Conservation (phyloP, 2,113 vertebrate genomes). For the Symphodus melops region DNA sequence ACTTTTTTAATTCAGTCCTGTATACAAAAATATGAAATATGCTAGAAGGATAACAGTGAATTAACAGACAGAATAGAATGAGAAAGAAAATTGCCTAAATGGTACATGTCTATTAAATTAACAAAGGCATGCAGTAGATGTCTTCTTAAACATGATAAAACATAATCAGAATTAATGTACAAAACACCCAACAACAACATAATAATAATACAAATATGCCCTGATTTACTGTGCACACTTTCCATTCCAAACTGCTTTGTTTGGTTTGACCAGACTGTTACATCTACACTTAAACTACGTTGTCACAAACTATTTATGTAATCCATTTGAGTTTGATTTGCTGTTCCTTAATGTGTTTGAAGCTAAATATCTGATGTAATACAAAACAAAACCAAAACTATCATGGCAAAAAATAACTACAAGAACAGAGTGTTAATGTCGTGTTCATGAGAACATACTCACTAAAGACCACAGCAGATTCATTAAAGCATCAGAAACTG, state of each 20-base stretch:
- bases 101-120: too few species aligned
- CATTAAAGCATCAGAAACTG: conserved; percentile 58
- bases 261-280: not conserved
- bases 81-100: too few species aligned
- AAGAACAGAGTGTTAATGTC: not conserved
- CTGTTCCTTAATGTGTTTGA: not conserved
- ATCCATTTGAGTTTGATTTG: not conserved
- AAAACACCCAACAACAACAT: not conserved
- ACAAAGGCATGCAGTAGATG: too few species aligned
- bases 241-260: not conserved
- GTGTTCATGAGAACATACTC: conserved; percentile 8
- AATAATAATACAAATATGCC: not conserved
- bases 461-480: not conserved
- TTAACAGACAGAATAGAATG: too few species aligned
- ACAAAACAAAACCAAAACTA: not conserved
- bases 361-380: not conserved
- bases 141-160: not conserved
- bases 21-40: too few species aligned
- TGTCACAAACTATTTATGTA: not conserved
- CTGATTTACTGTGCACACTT: not conserved
- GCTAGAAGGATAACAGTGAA: too few species aligned
- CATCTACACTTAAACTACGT: not conserved
- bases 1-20: too few species aligned
- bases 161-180: too few species aligned
- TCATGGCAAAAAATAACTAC: not conserved